These are phyloP conservation scores for Sepioteuthis lessoniana DNA, from an alignment of 2,888 invertebrate genomes.

Conservation along the genomic window DNA sequence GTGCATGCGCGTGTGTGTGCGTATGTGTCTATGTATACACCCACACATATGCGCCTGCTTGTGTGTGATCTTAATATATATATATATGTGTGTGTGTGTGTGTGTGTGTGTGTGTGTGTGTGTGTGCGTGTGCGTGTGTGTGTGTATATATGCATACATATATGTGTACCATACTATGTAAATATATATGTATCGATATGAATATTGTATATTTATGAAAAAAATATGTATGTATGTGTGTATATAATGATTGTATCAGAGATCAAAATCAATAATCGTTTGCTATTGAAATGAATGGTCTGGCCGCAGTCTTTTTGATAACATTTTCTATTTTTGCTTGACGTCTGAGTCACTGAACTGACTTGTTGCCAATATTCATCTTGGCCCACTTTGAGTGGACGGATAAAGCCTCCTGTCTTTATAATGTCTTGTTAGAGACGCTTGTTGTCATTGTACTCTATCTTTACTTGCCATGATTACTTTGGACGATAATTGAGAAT, in stretches of 20 bases:
- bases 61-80: no score
- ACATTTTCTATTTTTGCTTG: slow-evolving; percentile 21
- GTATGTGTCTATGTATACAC: background rate
- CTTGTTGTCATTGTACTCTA: background rate
- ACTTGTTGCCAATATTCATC: background rate
- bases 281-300: slow-evolving; percentile 21
- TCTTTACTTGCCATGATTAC: slow-evolving; percentile 20
- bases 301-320: background rate
- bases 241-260: background rate
- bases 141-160: background rate
- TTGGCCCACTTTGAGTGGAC: background rate
- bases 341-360: slow-evolving; percentile 14
- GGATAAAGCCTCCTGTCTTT: background rate
- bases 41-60: no score
- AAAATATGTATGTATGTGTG: background rate
- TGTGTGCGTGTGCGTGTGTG: background rate
- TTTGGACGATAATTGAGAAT: background rate
- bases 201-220: no score
- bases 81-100: background rate
- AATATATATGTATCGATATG: no score
- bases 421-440: slow-evolving; percentile 6
- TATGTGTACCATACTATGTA: no score
- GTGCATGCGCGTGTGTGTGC: background rate
- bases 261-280: slow-evolving; percentile 21
- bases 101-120: background rate